phyloP scores from a whole-genome alignment of 2,113 vertebrate genomes.

The Cebus imitator region DNA sequence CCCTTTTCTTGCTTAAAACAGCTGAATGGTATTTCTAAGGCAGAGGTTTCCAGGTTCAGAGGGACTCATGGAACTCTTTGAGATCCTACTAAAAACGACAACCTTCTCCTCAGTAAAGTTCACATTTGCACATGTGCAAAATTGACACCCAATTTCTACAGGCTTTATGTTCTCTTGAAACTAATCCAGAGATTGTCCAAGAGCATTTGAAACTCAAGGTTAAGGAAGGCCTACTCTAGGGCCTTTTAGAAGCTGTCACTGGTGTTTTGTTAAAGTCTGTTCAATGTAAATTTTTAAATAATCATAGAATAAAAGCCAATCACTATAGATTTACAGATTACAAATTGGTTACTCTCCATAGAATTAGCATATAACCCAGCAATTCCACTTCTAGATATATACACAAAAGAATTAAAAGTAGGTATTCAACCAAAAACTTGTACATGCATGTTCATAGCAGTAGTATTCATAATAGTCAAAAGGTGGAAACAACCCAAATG shows the following conservation, averaged over 20 bases:
- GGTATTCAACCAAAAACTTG: no score
- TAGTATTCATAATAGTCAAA: no score
- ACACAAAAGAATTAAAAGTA: no score
- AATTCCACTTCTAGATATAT: no score
- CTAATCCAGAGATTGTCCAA: background rate
- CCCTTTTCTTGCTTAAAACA: background rate
- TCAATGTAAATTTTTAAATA: background rate
- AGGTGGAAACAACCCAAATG: no score
- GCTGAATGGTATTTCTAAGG: background rate
- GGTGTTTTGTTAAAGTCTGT: background rate
- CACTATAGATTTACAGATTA: background rate
- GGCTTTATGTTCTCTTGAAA: background rate
- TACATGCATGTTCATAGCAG: no score
- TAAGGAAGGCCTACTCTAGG: background rate
- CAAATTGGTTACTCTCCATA: background rate
- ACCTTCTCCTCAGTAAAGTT: background rate
- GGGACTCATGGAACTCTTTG: background rate
- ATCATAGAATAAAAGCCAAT: background rate
- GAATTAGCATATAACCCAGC: no score
- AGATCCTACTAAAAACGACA: background rate
- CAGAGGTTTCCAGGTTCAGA: background rate
- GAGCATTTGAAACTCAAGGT: background rate
- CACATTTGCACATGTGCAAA: background rate
- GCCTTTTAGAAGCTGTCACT: background rate
- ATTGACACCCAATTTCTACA: background rate